Base-by-base conservation (phyloP, 2,888 invertebrate genomes). In the Polydrusus cervinus region DNA sequence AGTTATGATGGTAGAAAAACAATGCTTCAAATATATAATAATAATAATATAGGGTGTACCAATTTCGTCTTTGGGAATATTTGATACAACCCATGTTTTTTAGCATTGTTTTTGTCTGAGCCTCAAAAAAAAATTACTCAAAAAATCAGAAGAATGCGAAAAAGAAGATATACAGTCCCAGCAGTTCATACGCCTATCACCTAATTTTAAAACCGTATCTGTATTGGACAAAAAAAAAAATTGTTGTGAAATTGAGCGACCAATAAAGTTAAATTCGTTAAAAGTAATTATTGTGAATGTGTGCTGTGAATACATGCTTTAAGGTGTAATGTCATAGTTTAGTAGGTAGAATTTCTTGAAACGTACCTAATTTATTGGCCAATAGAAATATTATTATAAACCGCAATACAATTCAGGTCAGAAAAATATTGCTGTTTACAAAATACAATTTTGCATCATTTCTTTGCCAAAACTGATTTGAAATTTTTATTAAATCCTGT, bases 101-200 rank as follows among this genome's bases (percentile, higher is more conserved):
- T 11, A 49, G 49, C 64, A 34, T 64, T 64, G 64, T 16, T 64
- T 45, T 62, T 34, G 34, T 34, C 13, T 55, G 20, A 25, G 20
- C 14, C 45, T 40, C 45, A 16, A 9, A 38, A 65, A 55, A 70
- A 49, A 70, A 61, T 38, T 53, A 13, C 18, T 34, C 45, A 18
- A n/a, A 53, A 53, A 53, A 34, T 16, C 1, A 71, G 30, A 64
- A 62, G 64, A 71, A 53, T 65, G 60, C 65, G 45, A 34, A 60
- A 53, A 66, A 66, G 53, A 66, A 45, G 47, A 74, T 30, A 65
- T 71, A 71, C 71, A 75, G 75, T 75, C 60, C 61, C 69, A 72
- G 64, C 67, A 68, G 71, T 64, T 57, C 55, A 74, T 51, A 43
- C 30, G 16, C 57, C 7, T 38, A 45, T 16, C 53, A n/a, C 3